phyloP scores from a whole-genome alignment of 2,113 vertebrate species.

The Mustelus asterias region DNA sequence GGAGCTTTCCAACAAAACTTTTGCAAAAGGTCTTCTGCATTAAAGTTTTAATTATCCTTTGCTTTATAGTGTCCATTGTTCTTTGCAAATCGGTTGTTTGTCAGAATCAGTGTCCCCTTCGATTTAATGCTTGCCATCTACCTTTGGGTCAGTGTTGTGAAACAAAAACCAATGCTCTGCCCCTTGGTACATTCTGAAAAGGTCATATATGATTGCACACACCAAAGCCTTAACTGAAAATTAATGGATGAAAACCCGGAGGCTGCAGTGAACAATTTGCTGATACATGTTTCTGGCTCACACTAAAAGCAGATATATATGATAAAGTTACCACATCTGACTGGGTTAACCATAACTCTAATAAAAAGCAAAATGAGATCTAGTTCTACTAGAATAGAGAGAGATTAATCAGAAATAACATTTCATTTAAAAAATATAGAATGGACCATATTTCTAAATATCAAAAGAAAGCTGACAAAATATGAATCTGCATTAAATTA shows the following conservation, averaged over 20 bases:
- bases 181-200: not conserved
- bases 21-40: not conserved
- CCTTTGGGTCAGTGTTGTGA: not conserved
- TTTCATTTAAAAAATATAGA: not conserved
- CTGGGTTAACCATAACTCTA: not conserved
- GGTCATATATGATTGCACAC: not conserved
- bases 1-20: not conserved
- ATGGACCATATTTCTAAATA: not conserved
- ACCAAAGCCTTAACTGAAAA: not conserved
- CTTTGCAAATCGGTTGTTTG: not conserved
- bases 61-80: not conserved
- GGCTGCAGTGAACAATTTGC: not conserved
- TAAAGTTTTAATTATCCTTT: not conserved
- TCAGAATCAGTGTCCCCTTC: not conserved
- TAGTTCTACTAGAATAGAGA: not conserved
- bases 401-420: not conserved
- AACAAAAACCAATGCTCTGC: not conserved
- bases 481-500: not conserved
- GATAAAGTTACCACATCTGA: not conserved
- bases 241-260: not conserved
- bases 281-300: no score
- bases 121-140: not conserved
- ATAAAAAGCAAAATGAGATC: not conserved
- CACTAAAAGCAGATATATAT: not conserved
- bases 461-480: not conserved